phyloP scores from a whole-genome alignment of 2,797 vertebrate genomes.

The Lacerta viridis region DNA sequence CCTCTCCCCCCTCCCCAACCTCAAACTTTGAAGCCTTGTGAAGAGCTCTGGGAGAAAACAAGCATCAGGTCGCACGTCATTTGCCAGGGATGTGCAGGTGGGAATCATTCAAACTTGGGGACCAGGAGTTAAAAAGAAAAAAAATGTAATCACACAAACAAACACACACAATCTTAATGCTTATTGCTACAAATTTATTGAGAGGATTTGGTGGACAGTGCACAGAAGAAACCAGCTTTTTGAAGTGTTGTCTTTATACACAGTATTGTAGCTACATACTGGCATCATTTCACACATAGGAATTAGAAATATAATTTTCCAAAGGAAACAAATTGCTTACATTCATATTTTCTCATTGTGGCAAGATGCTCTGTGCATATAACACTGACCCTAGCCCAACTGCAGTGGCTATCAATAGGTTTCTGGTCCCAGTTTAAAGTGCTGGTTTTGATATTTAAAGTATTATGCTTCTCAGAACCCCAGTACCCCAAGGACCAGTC shows the following conservation, averaged over 20 bases:
- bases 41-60: not conserved
- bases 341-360: conserved; percentile 10
- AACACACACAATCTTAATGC: not conserved
- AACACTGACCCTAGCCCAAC: too few relatives aligned
- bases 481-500: too few relatives aligned
- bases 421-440: too few relatives aligned
- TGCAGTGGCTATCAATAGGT: too few relatives aligned
- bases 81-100: not conserved
- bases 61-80: too few relatives aligned
- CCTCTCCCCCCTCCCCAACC: too few relatives aligned
- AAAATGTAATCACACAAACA: not conserved
- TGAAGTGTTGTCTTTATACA: conserved; percentile 51
- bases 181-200: conserved; percentile 5
- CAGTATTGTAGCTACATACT: conserved; percentile 46
- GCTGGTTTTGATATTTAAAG: too few relatives aligned
- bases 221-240: conserved; percentile 63
- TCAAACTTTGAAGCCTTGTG: not conserved
- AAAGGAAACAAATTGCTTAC: conserved; percentile 72
- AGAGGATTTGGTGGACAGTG: conserved; percentile 62
- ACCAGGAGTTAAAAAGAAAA: not conserved
- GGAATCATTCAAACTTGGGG: too few relatives aligned
- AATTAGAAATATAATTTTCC: conserved; percentile 71
- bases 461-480: too few relatives aligned
- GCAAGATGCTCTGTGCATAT: too few relatives aligned
- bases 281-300: conserved; percentile 53